phyloP scores from a whole-genome alignment of 2,113 vertebrate species.

The Tragelaphus scriptus region DNA sequence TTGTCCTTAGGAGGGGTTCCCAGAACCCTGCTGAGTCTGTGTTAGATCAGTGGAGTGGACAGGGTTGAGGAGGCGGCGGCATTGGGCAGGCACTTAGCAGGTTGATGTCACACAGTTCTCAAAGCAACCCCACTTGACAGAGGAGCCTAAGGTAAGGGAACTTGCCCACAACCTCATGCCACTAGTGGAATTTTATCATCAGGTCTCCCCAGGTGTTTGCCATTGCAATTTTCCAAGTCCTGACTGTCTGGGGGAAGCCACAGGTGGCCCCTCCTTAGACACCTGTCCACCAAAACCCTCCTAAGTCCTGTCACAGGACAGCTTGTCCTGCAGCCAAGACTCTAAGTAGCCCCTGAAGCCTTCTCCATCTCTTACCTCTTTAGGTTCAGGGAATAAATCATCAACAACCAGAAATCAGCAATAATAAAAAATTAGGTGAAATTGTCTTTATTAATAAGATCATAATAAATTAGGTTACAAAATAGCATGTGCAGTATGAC shows the following conservation, averaged over 20 bases:
- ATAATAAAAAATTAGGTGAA: not conserved
- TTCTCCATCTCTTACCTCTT: not conserved
- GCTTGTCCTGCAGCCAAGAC: not conserved
- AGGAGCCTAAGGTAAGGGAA: not conserved
- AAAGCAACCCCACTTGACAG: not conserved
- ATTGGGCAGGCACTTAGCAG: fast-evolving
- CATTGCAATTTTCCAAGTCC: not conserved
- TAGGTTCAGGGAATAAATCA: not conserved
- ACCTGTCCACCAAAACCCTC: not conserved
- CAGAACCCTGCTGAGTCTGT: not conserved
- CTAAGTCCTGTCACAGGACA: not conserved
- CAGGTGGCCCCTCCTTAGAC: not conserved
- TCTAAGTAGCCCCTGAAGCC: not conserved
- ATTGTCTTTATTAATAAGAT: not conserved
- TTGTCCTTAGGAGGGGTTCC: fast-evolving
- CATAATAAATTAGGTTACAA: not conserved
- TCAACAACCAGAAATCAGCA: not conserved
- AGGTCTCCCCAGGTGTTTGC: not conserved
- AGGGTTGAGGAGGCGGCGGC: not conserved
- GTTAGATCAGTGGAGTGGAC: too few relatives aligned
- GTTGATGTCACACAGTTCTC: not conserved
- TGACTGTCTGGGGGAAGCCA: not conserved
- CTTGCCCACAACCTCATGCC: not conserved
- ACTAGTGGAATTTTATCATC: fast-evolving
- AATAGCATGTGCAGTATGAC: not conserved